Base-by-base conservation (phyloP, 2,888 invertebrate genomes). In the Drosophila neoperkinsi region DNA sequence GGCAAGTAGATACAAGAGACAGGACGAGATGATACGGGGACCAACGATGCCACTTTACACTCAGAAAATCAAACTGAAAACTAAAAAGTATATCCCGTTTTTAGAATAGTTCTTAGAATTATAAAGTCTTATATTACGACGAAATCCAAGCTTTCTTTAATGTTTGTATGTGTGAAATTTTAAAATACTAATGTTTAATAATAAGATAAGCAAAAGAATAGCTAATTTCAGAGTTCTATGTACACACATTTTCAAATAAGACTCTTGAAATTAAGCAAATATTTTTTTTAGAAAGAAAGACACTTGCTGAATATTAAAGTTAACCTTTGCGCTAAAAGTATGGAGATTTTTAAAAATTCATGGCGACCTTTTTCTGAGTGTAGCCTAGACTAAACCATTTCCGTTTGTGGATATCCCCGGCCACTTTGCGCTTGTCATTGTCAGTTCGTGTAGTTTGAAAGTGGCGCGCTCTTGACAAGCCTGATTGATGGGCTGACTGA, bases 391-490 rank as follows among this genome's bases (percentile, higher is more conserved):
- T 51, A 52, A 49, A 59, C 50, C 36, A 41, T 38, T 56, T 56
- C 28, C 18, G 18, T 25, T 49, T 33, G 30, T 41, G 11, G n/a
- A 71, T 52, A 34, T 25, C 66, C 46, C 61, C 71, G 57, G 70
- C 82, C 67, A 87, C 82, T 83, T 82, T 71, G 53, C 71, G 74
- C 83, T 79, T 90, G 84, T 90, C 90, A 90, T 90, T 87, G 79
- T 84, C 88, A 84, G 84, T 75, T 83, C 68, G 72, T 78, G 90
- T 90, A 84, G 90, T 88, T 90, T 68, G 74, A 76, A 87, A 84
- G 84, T 89, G 84, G 90, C 72, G 79, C 76, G 67, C 76, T 74
- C 88, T 84, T 84, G 90, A 88, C 90, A 88, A 73, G 71, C 77
- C 74, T 90, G 84, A 84, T 84, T 84, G 84, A 84, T 84, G 90